Conservation (phyloP, 2,113 vertebrate species). For the Neofelis nebulosa region DNA sequence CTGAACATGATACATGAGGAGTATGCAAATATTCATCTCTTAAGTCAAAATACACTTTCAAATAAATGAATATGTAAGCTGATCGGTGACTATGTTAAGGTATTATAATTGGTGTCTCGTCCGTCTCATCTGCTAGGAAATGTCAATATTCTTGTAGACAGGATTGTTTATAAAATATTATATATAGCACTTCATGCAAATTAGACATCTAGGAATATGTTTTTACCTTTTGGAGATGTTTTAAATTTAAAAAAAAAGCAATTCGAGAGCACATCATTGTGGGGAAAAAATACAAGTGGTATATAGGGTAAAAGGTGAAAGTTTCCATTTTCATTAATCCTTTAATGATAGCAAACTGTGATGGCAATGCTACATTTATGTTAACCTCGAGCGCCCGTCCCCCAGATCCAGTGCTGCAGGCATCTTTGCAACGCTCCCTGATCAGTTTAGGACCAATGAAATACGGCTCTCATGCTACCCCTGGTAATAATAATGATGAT, state of each 20-base stretch:
- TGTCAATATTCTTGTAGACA: background rate
- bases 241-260: background rate
- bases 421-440: background rate
- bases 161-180: background rate
- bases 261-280: background rate
- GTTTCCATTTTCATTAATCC: background rate
- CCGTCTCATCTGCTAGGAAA: background rate
- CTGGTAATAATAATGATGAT: background rate
- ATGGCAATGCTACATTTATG: background rate
- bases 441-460: background rate
- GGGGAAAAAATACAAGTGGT: background rate
- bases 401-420: too few relatives aligned
- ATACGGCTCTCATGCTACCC: background rate
- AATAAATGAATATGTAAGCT: background rate
- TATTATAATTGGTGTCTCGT: background rate
- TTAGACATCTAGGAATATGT: background rate
- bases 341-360: background rate
- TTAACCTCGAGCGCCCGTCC: background rate
- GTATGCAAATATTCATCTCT: background rate
- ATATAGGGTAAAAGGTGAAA: background rate
- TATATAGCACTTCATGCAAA: background rate
- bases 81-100: background rate
- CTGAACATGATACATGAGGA: background rate
- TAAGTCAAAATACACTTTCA: background rate
- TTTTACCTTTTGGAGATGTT: background rate